These are phyloP conservation scores for Notolabrus celidotus DNA, from an alignment of 2,797 vertebrate species.

Conservation along the genomic window DNA sequence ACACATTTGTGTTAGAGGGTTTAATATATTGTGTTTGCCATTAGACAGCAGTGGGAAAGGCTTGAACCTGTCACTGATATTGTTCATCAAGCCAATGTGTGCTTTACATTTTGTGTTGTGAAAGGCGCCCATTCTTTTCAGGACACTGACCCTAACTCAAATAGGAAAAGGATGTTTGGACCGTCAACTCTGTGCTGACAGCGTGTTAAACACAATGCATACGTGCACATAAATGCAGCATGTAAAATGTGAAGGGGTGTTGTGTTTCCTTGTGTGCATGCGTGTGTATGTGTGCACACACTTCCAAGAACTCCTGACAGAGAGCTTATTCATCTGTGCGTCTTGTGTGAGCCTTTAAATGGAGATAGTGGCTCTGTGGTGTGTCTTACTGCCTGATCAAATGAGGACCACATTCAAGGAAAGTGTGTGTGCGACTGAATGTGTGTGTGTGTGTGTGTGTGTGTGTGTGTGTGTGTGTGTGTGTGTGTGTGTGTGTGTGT, in stretches of 20 bases:
- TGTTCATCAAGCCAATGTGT: constrained; percentile 44
- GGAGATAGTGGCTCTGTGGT: constrained; percentile 78
- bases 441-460: constrained; percentile 24
- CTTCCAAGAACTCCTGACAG: constrained; percentile 62
- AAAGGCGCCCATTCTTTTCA: constrained; percentile 55
- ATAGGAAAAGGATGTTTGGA: constrained; percentile 52
- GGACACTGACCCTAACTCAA: constrained; percentile 35
- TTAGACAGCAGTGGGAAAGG: constrained; percentile 28
- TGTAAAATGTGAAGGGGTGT: constrained; percentile 33
- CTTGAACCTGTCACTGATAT: constrained; percentile 43
- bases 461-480: constrained; percentile 13
- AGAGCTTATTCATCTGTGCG: constrained; percentile 62
- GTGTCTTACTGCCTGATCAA: constrained; percentile 78
- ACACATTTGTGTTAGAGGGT: constrained; percentile 25
- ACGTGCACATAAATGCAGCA: constrained; percentile 15
- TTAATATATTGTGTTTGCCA: constrained; percentile 51
- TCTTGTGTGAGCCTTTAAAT: constrained; percentile 61
- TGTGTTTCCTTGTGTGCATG: constrained; percentile 33
- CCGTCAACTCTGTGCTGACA: constrained; percentile 29
- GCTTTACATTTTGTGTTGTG: constrained; percentile 38
- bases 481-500: constrained; percentile 25
- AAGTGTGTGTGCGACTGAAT: constrained; percentile 41
- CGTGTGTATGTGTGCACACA: constrained; percentile 21
- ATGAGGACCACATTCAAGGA: constrained; percentile 82
- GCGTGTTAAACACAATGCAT: constrained; percentile 34